A percentile compares a stretch with the other conserved stretches of the same genome.
Evolutionary conservation across 1,140 invertebrate species (phyloP).

Genomic region (Danaus plexippus): DNA sequence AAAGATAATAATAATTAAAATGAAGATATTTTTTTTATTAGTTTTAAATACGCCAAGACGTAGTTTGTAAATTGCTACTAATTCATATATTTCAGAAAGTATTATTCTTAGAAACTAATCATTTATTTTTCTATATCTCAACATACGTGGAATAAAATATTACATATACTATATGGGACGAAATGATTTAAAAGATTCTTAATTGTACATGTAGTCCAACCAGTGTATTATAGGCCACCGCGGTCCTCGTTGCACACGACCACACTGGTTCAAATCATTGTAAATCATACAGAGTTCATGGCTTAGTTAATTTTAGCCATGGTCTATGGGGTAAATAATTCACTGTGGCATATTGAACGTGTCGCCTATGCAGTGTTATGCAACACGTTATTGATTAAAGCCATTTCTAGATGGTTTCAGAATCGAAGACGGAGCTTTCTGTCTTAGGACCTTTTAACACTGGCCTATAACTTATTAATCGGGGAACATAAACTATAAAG

Average conservation of each 20-base stretch:
- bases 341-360: slow-evolving; percentile 21
- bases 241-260: too few relatives aligned
- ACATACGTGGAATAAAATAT: neutral
- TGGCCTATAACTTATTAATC: neutral
- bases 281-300: slow-evolving; percentile 17
- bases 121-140: slow-evolving; percentile 7
- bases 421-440: neutral
- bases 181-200: too few relatives aligned
- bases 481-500: neutral
- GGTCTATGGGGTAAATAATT: slow-evolving; percentile 24
- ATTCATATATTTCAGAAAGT: slow-evolving; percentile 2
- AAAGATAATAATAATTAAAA: slow-evolving; percentile 5
- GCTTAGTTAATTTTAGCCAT: slow-evolving; percentile 32
- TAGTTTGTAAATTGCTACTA: too few relatives aligned
- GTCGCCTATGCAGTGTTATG: slow-evolving; percentile 24
- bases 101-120: neutral
- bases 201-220: too few relatives aligned
- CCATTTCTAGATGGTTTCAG: neutral
- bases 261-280: neutral
- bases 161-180: neutral
- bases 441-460: neutral
- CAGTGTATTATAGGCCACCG: too few relatives aligned
- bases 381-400: slow-evolving; percentile 24
- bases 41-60: too few relatives aligned
- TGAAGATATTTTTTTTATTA: too few relatives aligned